Evolutionary conservation across 1,140 invertebrate species (phyloP), one percentile per base, ranked within the genome.

Genomic region (Myzus persicae): DNA sequence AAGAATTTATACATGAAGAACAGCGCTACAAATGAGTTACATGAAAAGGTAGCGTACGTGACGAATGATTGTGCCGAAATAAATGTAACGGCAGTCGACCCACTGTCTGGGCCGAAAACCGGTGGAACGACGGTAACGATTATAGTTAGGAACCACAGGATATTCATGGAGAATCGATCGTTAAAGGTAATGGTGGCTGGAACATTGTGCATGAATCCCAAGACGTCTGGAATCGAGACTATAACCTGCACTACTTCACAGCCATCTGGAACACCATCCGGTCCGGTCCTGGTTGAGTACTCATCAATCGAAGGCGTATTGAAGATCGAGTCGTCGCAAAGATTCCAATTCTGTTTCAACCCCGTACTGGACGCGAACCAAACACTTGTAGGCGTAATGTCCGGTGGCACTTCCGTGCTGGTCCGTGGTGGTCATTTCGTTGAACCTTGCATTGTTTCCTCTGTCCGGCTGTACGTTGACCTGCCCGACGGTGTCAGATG

Each of bases 391-490:
- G 84, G 26, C 0, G 3, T 85, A 11, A 42, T 5, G 26, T 85
- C 84, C 1, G 84, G 42, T 24, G 24, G 26, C 24, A 85, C 26
- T 14, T 18, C 9, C 0, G 84, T 85, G 14, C 26, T 26, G 26
- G 42, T 85, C 0, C 42, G 42, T 6, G 84, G 84, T 6, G 4
- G 0, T 6, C 42, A 85, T 44, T 85, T 85, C 6, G 11, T 76
- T 5, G n/a, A 76, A 76, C 24, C 85, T 20, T 88, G 85, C 6
- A 31, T 94, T 94, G 94, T 26, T 94, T 90, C 46, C 36, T 88
- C 46, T 36, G 31, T 84, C 93, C 92, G 26, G 93, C 94, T 93
- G 93, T 76, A 26, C 42, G 42, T 44, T 11, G 26, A 44, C 9
- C 31, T n/a, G 14, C 40, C 11, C 1, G 8, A 85, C 26, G 84